These are phyloP conservation scores for Diphyllodes magnificus DNA, from an alignment of 2,113 vertebrate species.

Conservation along the genomic window DNA sequence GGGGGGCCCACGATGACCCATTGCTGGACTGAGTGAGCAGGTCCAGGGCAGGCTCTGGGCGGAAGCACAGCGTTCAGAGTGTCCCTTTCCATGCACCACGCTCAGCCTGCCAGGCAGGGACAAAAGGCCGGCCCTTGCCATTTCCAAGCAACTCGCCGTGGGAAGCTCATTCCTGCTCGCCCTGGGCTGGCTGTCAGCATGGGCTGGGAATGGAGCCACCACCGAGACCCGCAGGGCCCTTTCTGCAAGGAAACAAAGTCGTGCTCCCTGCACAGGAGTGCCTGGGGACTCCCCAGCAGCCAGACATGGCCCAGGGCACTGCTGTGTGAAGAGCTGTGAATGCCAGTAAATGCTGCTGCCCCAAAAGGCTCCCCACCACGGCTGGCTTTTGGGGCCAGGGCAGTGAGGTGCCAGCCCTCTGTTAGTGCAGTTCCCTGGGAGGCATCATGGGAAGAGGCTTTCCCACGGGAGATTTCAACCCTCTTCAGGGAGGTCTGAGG, in stretches of 20 bases:
- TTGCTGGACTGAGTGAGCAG: rapidly evolving
- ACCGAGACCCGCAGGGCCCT: rapidly evolving
- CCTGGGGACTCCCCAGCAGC: background rate
- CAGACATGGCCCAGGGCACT: background rate
- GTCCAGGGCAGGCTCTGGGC: background rate
- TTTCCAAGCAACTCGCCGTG: background rate
- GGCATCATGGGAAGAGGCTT: background rate
- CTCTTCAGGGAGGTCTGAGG: background rate
- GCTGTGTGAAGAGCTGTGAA: background rate
- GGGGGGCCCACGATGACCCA: rapidly evolving
- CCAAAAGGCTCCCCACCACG: background rate
- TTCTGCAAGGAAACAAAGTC: background rate
- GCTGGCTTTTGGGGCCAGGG: background rate
- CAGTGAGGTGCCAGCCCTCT: no score
- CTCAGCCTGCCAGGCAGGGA: background rate
- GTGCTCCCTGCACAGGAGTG: background rate
- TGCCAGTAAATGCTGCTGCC: background rate
- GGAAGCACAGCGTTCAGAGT: background rate
- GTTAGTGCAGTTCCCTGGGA: rapidly evolving
- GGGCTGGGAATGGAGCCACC: background rate
- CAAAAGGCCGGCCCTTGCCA: background rate
- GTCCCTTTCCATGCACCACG: rapidly evolving
- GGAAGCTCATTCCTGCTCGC: background rate
- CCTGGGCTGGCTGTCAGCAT: background rate
- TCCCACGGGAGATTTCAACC: background rate